A percentile compares a stretch with the other conserved stretches of the same genome.
Conservation (phyloP, 2,113 vertebrate genomes). For the Andinoacara biseriatus region DNA sequence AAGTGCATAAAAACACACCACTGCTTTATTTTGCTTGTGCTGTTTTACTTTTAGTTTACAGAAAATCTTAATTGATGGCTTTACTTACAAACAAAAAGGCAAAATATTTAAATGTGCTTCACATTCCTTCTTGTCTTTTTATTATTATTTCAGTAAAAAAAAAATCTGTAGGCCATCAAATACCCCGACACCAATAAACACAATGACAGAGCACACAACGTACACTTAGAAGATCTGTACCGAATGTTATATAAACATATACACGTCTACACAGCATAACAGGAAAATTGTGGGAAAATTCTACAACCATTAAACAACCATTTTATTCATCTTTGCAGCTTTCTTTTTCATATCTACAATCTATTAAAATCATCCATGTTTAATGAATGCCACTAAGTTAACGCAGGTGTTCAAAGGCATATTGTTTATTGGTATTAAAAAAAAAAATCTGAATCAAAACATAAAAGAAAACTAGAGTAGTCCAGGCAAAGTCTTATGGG, state of each 20-base stretch:
- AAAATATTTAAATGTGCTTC: not conserved
- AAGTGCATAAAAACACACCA: not conserved
- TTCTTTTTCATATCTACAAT: not conserved
- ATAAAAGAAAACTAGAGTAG: constrained; percentile 13
- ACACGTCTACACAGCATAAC: constrained; percentile 15
- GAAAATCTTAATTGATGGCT: not conserved
- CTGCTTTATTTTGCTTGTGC: not conserved
- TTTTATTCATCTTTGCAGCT: not conserved
- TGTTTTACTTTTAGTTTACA: not conserved
- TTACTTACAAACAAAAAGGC: not conserved
- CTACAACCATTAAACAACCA: not conserved
- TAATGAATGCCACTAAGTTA: not conserved
- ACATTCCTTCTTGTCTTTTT: not conserved
- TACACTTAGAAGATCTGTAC: not conserved
- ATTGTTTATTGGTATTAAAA: not conserved
- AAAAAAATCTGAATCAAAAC: constrained; percentile 21
- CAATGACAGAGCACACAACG: constrained; percentile 18
- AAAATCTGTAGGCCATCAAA: not conserved
- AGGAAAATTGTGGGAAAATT: constrained; percentile 5
- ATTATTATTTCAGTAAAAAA: constrained; percentile 16
- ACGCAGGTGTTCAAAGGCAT: constrained; percentile 1
- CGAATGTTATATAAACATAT: constrained; percentile 10
- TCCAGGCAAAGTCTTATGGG: not conserved
- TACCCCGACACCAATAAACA: constrained; percentile 10
- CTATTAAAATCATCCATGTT: not conserved